phyloP scores from a whole-genome alignment of 2,888 invertebrate species.

The Dolichopus griseipennis region DNA sequence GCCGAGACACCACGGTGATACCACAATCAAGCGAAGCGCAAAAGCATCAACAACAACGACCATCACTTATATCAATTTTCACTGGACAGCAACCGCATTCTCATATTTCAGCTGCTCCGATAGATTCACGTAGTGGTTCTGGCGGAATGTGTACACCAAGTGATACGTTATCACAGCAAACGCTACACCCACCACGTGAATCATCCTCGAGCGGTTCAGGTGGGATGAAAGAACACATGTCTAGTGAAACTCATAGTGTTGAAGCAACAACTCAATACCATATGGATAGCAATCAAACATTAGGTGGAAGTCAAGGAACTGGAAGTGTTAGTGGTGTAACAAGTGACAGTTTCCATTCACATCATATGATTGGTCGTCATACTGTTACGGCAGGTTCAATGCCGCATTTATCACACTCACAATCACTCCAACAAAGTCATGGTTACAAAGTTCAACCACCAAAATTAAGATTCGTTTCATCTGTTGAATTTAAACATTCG shows the following conservation, averaged over 20 bases:
- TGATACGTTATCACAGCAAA: slow-evolving; percentile 43
- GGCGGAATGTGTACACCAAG: slow-evolving; percentile 43
- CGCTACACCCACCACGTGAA: slow-evolving; percentile 46
- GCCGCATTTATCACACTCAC: slow-evolving; percentile 44
- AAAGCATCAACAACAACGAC: slow-evolving; percentile 53
- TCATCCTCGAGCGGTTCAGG: slow-evolving; percentile 56
- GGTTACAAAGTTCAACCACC: slow-evolving; percentile 46
- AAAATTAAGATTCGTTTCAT: slow-evolving; percentile 71
- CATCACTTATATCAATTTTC: slow-evolving; percentile 59
- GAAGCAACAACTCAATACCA: slow-evolving; percentile 26
- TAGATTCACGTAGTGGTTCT: slow-evolving; percentile 42
- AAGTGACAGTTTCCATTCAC: slow-evolving; percentile 31
- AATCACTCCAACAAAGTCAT: slow-evolving; percentile 41
- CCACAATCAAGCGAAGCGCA: slow-evolving; percentile 45
- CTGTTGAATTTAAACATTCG: slow-evolving; percentile 70
- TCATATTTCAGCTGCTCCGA: slow-evolving; percentile 39
- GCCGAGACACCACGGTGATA: slow-evolving; percentile 42
- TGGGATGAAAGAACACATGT: slow-evolving; percentile 43
- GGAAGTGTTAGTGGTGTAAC: slow-evolving; percentile 22
- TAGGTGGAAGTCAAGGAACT: slow-evolving; percentile 30
- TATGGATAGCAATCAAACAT: slow-evolving; percentile 14
- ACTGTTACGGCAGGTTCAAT: slow-evolving; percentile 36
- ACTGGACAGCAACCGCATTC: slow-evolving; percentile 46
- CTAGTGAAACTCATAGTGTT: slow-evolving; percentile 41
- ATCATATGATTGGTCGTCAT: slow-evolving; percentile 29